These are phyloP conservation scores for Meda fulgida DNA, from an alignment of 2,797 vertebrate genomes.

Conservation along the genomic window DNA sequence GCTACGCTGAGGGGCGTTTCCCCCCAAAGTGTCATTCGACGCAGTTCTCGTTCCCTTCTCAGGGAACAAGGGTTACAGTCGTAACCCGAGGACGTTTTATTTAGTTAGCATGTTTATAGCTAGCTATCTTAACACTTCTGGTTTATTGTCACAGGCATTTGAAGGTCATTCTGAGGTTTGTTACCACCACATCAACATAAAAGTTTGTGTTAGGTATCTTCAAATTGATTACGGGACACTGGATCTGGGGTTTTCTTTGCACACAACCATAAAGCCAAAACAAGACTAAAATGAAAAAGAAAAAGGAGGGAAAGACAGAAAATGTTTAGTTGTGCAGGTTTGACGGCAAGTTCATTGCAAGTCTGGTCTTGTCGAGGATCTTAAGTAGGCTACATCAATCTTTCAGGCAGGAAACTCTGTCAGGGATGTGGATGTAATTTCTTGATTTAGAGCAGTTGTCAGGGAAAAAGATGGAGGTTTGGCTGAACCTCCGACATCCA, in stretches of 20 bases:
- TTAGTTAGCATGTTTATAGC: background rate
- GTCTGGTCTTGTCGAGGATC: constrained; percentile 44
- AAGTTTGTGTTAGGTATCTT: background rate
- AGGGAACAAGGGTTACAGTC: no score
- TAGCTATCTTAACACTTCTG: background rate
- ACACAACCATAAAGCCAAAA: background rate
- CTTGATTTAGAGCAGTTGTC: constrained; percentile 40
- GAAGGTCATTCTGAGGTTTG: background rate
- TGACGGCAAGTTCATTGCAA: background rate
- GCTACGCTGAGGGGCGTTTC: no score
- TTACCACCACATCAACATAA: background rate
- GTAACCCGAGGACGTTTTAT: no score
- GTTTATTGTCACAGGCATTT: background rate
- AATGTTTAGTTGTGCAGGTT: background rate
- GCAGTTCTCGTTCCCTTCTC: no score
- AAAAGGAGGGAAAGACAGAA: background rate
- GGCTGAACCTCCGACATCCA: background rate
- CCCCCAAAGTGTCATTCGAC: no score
- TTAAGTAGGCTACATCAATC: constrained; percentile 40
- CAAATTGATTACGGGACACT: background rate
- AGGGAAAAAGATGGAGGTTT: constrained; percentile 41
- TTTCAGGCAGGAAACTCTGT: constrained; percentile 32
- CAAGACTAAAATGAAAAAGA: background rate
- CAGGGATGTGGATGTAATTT: constrained; percentile 45
- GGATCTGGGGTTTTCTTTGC: background rate